These are phyloP conservation scores for Drosophila nigrodunni DNA, from an alignment of 1,140 invertebrate species.

Conservation along the genomic window DNA sequence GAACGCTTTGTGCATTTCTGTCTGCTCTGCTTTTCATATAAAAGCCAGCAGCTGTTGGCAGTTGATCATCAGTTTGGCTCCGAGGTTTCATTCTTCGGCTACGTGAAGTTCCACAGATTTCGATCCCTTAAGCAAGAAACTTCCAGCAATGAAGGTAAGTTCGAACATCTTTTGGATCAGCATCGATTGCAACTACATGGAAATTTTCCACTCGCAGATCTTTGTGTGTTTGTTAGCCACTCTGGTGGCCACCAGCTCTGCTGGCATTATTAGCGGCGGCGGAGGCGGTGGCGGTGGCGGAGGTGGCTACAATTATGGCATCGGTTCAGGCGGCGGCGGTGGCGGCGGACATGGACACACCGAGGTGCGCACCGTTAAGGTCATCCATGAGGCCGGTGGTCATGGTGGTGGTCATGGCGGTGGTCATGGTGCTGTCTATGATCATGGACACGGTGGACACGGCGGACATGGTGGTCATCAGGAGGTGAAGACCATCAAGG, in stretches of 20 bases:
- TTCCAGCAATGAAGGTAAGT: slow-evolving; percentile 77
- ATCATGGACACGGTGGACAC: slow-evolving; percentile 46
- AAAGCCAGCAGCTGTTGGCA: slow-evolving; percentile 32
- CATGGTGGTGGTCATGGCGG: slow-evolving; percentile 41
- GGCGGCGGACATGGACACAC: slow-evolving; percentile 33
- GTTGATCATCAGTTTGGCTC: slow-evolving; percentile 63
- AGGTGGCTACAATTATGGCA: slow-evolving; percentile 70
- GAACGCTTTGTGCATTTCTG: not conserved
- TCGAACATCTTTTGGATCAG: too few relatives aligned
- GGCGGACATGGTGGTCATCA: slow-evolving; percentile 41
- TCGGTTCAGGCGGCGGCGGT: slow-evolving; percentile 32
- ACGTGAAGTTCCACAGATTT: slow-evolving; percentile 76
- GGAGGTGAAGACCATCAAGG: slow-evolving; percentile 60
- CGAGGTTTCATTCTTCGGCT: slow-evolving; percentile 59
- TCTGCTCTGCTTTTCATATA: slow-evolving; percentile 43
- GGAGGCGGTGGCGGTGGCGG: slow-evolving; percentile 58
- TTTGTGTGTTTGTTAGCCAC: slow-evolving; percentile 75
- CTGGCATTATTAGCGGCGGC: slow-evolving; percentile 70
- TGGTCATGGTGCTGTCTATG: slow-evolving; percentile 34
- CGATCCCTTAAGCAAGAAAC: slow-evolving; percentile 75
- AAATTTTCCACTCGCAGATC: slow-evolving; percentile 39
- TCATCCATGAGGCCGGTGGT: slow-evolving; percentile 60
- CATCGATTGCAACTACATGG: too few relatives aligned
- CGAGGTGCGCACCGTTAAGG: slow-evolving; percentile 64
- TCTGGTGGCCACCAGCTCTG: slow-evolving; percentile 72